Evolutionary conservation across 2,888 invertebrate genomes (phyloP).

Genomic region (Nymphalis c-album): DNA sequence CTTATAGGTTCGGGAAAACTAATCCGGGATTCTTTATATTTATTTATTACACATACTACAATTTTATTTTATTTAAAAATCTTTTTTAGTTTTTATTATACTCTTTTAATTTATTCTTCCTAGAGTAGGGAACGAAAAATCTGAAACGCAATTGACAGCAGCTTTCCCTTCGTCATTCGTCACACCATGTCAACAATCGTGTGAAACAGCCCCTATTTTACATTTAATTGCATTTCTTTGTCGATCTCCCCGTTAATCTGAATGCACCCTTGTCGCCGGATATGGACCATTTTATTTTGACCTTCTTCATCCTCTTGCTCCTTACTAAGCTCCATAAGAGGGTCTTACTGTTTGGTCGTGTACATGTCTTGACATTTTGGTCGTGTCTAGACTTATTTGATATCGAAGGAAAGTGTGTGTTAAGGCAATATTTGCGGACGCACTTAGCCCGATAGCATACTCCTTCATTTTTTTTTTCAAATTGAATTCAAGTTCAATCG

Average conservation of each 20-base stretch:
- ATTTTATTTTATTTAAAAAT: no score
- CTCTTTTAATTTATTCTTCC: constrained; percentile 23
- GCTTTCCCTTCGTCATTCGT: constrained; percentile 67
- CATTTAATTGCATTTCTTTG: constrained; percentile 82
- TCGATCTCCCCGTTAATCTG: constrained; percentile 76
- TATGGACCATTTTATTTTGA: constrained; percentile 47
- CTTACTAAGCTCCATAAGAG: constrained; percentile 7
- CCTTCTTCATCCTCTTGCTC: constrained; percentile 40
- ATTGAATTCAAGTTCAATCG: constrained; percentile 45
- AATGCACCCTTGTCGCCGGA: constrained; percentile 72
- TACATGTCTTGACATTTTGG: constrained; percentile 48
- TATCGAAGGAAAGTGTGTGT: constrained; percentile 68
- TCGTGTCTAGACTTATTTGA: constrained; percentile 69
- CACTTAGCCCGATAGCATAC: constrained; percentile 65
- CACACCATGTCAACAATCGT: constrained; percentile 75
- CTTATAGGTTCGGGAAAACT: no score
- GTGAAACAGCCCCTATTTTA: constrained; percentile 79
- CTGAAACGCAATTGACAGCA: constrained; percentile 53
- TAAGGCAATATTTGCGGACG: constrained; percentile 68
- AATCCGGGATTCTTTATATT: no score
- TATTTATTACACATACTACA: no score
- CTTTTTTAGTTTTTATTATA: constrained; percentile 10
- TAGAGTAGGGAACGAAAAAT: constrained; percentile 18
- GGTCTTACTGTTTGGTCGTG: constrained; percentile 16
- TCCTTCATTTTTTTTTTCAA: constrained; percentile 57